Evolutionary conservation across 2,888 invertebrate genomes (phyloP), one percentile per base, ranked within the genome.

Genomic region (Seira ritae): DNA sequence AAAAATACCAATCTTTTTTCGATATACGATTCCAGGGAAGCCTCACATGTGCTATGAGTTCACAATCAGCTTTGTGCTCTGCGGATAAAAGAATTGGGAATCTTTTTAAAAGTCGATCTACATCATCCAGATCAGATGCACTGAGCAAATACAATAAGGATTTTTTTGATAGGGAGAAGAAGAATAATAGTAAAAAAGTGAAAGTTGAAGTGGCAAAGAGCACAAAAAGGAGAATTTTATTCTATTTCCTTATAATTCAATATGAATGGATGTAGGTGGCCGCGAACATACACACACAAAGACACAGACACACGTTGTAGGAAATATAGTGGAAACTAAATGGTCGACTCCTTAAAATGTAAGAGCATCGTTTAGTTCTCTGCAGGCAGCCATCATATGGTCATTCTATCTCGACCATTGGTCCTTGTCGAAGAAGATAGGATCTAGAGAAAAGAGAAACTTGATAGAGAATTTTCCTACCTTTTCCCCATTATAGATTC

Each of bases 361-460:
- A 55, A 67, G 66, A 76, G 37, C 31, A 69, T 76, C 76, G 60
- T 69, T 76, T 76, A 60, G 55, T 37, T 76, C 60, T 68, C 69
- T 12, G 76, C 37, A 60, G 76, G 76, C 55, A 76, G 60, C 60
- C 76, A 68, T 69, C 76, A 76, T 75, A 76, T 23, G 76, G 69
- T 37, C 69, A 76, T 76, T 76, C 69, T 37, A n/a, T 55, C 60
- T 50, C 62, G 62, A 20, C 19, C 62, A 62, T 62, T 62, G 19
- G 22, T 62, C 15, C 15, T 50, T 50, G 50, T 50, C 50, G 15
- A 50, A 62, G 20, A 20, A 62, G 20, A 62, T 20, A 20, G 62
- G 20, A 20, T 62, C 15, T 20, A 15, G 15, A 15, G 50, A 15
- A n/a, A 50, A 50, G 50, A 62, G 22, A 62, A 62, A 62, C 20